Evolutionary conservation across 2,797 vertebrate genomes (phyloP), one percentile per base, ranked within the genome.

Genomic region (Pantherophis vulpinus): DNA sequence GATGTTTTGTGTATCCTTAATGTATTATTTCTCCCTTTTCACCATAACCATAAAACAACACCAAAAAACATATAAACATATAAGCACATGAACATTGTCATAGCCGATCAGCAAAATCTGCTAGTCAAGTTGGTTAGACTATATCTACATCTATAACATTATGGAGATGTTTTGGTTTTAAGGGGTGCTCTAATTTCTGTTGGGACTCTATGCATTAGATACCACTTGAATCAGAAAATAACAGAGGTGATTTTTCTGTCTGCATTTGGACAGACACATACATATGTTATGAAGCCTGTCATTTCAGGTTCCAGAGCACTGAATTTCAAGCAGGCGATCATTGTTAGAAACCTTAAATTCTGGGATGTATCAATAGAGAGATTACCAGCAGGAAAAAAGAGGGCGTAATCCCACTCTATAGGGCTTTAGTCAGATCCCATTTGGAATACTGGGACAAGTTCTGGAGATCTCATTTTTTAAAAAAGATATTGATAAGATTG

Each of bases 121-220:
- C 6, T 25, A 88, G 51, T 93, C 91, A 3, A 1, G 58, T 93
- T 90, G 56, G 42, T 91, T 90, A 86, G 61, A 1, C 0, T 1
- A 25, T 47, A 47, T 1, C 74, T 83, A 10, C 20, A 83, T 42
- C 37, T 42, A 42, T 79, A 79, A 79, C 47, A 89, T 93, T 60
- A 93, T 86, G 94, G 94, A 60, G 74, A 92, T 16, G 60, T 89
- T 90, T 10, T 93, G 29, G 55, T 86, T 91, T 70, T 66, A 88
- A 91, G 20, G 1, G 6, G 54, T 14, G 1, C 14, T 58, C 42
- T 56, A 88, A 74, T 74, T 92, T 58, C 47, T 91, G 5, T 91
- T 90, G 25, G 13, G 14, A 91, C 79, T 0, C 0, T 66, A 18
- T 32, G 51, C 16, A 91, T 18, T 63, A 27, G n/a, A 90, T 90